These are phyloP conservation scores for Tichodroma muraria DNA, from an alignment of 2,113 vertebrate genomes.

Conservation along the genomic window DNA sequence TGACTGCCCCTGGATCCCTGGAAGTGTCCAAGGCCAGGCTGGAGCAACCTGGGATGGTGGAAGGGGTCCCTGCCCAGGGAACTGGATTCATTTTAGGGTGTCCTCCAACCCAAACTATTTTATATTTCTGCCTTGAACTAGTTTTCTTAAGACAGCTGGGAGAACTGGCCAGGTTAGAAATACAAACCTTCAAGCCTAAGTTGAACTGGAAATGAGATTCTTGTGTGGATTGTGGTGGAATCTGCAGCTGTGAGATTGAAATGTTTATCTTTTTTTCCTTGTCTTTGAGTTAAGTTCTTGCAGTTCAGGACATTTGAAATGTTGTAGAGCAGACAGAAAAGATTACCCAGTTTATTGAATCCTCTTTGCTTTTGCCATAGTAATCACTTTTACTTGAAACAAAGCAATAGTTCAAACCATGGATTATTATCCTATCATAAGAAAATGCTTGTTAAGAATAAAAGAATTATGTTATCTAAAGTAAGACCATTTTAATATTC, in stretches of 20 bases:
- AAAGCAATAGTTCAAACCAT: not conserved
- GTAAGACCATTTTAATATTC: not conserved
- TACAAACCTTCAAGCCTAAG: accelerated
- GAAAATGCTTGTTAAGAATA: not conserved
- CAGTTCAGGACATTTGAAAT: not conserved
- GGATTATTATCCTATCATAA: not conserved
- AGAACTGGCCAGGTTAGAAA: not conserved
- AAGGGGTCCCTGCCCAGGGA: not conserved
- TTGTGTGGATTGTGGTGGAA: not conserved
- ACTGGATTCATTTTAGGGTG: not conserved
- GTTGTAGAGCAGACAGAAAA: not conserved
- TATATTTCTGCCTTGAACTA: not conserved
- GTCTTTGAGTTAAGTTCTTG: not conserved
- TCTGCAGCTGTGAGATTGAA: not conserved
- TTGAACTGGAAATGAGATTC: not conserved
- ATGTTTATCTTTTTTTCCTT: not conserved
- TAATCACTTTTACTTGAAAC: not conserved
- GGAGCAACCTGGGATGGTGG: accelerated
- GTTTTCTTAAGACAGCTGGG: not conserved
- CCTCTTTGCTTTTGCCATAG: not conserved
- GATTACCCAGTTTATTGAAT: not conserved
- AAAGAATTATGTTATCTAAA: not conserved
- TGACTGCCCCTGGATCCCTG: not conserved
- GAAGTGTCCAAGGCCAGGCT: accelerated
- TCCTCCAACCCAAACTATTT: not conserved